Conservation (phyloP, 53 echinoderm and acorn worm genomes). For the Echinometra lucunter region DNA sequence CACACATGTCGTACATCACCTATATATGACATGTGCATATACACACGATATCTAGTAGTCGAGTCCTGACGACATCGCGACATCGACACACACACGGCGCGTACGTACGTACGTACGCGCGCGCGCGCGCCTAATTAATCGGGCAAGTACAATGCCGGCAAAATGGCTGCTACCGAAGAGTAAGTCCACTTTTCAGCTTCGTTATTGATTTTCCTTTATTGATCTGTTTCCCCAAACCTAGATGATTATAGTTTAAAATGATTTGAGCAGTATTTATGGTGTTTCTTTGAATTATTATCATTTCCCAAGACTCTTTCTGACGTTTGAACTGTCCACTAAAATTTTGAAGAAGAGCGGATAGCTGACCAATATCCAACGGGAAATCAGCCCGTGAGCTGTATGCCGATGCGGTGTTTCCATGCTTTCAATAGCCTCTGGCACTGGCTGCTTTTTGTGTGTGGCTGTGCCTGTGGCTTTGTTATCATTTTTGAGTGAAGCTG, state of each 20-base stretch:
- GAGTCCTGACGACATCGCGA: too few relatives aligned
- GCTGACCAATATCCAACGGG: background rate
- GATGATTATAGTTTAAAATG: background rate
- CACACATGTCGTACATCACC: too few relatives aligned
- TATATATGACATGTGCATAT: too few relatives aligned
- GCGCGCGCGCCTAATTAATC: background rate
- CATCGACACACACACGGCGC: background rate
- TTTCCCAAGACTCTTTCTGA: background rate
- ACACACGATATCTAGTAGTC: too few relatives aligned
- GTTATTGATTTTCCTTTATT: slow-evolving; percentile 12
- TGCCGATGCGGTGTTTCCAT: background rate
- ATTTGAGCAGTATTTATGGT: background rate
- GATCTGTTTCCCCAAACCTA: background rate
- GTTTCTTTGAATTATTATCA: background rate
- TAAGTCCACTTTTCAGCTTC: background rate
- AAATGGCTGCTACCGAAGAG: slow-evolving; percentile 58
- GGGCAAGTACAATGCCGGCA: background rate
- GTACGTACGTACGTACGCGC: background rate
- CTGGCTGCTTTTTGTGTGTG: background rate
- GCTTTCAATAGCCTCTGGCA: background rate
- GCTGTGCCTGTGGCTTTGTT: background rate
- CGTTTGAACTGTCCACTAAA: background rate
- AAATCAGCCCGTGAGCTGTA: background rate
- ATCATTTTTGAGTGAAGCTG: background rate
- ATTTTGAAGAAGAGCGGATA: background rate